These are phyloP conservation scores for Felis catus DNA, from an alignment of 2,113 vertebrate species.

Conservation along the genomic window F.catus_Fca126_mat1.0 CM031415.1:80421001-80421500, in stretches of 20 bases:
- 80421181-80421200: background rate
- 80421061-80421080: background rate
- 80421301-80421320: background rate
- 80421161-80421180: background rate
- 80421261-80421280: background rate
- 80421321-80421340: background rate
- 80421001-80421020: background rate
- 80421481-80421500: background rate
- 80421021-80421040: background rate
- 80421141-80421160: conserved; percentile 39
- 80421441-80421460: background rate
- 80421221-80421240: background rate
- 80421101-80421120: background rate
- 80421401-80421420: background rate
- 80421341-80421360: background rate
- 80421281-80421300: background rate
- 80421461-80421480: background rate
- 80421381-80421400: background rate
- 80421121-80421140: background rate
- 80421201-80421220: background rate
- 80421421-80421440: accelerated
- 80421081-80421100: background rate
- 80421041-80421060: background rate
- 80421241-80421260: background rate
- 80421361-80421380: background rate